Percentiles rank a stretch among this genome's conserved stretches.
These are phyloP conservation scores for Phortica magna DNA, from an alignment of 2,888 invertebrate genomes.

Conservation along the genomic window DNA sequence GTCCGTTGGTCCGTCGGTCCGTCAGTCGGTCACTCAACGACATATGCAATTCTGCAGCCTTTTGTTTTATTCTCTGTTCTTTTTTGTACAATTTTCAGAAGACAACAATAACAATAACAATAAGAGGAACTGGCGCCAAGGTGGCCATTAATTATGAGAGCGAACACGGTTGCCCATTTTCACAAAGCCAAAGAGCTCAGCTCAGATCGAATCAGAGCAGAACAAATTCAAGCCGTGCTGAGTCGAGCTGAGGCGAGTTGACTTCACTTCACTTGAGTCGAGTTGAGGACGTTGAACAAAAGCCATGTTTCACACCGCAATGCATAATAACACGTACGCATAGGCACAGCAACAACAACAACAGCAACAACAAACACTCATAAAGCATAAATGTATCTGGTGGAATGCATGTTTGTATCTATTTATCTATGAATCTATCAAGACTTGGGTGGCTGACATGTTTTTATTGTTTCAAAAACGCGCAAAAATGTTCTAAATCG, in stretches of 20 bases:
- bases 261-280: not conserved
- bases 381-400: constrained; percentile 2
- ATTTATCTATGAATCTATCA: not conserved
- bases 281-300: not conserved
- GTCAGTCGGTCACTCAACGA: too few species aligned
- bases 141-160: constrained; percentile 65
- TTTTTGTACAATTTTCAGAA: not conserved
- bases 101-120: not conserved
- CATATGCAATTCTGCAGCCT: too few species aligned
- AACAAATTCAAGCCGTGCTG: not conserved
- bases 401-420: not conserved
- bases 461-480: constrained; percentile 17
- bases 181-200: not conserved
- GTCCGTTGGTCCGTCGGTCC: too few species aligned
- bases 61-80: not conserved
- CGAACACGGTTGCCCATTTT: constrained; percentile 42
- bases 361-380: not conserved
- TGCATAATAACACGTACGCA: constrained; percentile 6
- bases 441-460: constrained; percentile 32
- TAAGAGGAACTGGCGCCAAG: constrained; percentile 63
- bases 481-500: constrained; percentile 34
- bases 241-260: not conserved
- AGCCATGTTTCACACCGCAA: not conserved
- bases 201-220: not conserved
- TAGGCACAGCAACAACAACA: not conserved